A percentile compares a stretch with the other conserved stretches of the same genome.
Evolutionary conservation across 2,797 vertebrate species (phyloP).

Genomic region (Arnoldichthys spilopterus): DNA sequence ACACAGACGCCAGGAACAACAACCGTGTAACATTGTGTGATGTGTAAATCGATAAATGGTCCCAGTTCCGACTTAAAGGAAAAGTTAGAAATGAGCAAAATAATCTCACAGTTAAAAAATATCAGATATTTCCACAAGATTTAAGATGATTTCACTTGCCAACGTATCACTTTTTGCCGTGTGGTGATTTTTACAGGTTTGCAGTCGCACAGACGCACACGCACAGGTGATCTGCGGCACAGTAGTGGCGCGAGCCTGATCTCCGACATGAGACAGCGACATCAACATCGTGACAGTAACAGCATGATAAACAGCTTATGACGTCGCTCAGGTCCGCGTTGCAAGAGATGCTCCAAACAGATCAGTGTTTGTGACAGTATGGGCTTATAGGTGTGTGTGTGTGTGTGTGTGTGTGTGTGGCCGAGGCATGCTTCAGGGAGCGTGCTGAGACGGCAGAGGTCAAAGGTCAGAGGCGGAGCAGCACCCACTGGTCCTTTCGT

Average conservation of each 20-base stretch:
- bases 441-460: conserved; percentile 35
- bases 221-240: not conserved
- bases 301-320: conserved; percentile 4
- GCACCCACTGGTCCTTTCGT: conserved; percentile 5
- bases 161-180: not conserved
- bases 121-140: too few relatives aligned
- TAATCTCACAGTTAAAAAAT: too few relatives aligned
- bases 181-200: not conserved
- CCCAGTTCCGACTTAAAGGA: too few relatives aligned
- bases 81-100: too few relatives aligned
- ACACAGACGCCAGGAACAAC: too few relatives aligned
- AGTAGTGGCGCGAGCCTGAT: not conserved
- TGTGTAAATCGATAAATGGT: too few relatives aligned
- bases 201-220: not conserved
- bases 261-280: not conserved
- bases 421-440: conserved; percentile 44
- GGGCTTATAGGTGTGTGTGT: conserved; percentile 31
- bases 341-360: not conserved
- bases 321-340: not conserved
- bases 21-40: too few relatives aligned
- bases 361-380: not conserved
- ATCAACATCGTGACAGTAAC: conserved; percentile 8
- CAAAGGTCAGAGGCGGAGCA: conserved; percentile 61
- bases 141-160: too few relatives aligned
- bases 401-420: conserved; percentile 36